phyloP scores from a whole-genome alignment of 1,140 invertebrate species.

The Panonychus citri region DNA sequence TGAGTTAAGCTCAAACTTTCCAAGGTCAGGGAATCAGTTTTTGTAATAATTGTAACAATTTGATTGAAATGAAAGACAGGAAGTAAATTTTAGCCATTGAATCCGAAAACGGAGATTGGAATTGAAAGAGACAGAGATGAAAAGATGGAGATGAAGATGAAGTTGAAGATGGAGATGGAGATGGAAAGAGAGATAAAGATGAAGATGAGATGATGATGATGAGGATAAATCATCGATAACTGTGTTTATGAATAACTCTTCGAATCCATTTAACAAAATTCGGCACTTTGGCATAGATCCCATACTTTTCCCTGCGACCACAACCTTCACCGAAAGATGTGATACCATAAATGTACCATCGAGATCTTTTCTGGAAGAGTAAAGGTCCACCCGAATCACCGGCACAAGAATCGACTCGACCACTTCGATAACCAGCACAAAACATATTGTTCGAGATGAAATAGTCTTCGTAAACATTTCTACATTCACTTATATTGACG shows the following conservation, averaged over 20 bases:
- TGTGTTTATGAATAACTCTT: neutral
- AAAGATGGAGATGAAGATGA: slow-evolving; percentile 13
- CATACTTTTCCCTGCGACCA: slow-evolving; percentile 46
- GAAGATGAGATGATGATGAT: too few species aligned
- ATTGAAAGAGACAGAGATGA: slow-evolving; percentile 18
- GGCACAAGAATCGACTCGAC: slow-evolving; percentile 20
- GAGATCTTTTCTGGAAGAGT: slow-evolving; percentile 12
- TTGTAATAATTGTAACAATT: too few species aligned
- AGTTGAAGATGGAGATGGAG: slow-evolving; percentile 4
- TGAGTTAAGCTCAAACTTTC: too few species aligned
- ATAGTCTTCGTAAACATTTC: slow-evolving; percentile 27
- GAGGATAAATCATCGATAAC: neutral
- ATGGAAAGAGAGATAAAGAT: slow-evolving; percentile 7
- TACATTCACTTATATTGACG: slow-evolving; percentile 24
- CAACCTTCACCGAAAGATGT: slow-evolving; percentile 52
- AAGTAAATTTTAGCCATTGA: too few species aligned
- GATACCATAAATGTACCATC: slow-evolving; percentile 25
- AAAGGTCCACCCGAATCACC: slow-evolving; percentile 12
- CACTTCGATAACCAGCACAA: slow-evolving; percentile 20
- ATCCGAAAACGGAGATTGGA: slow-evolving; percentile 8
- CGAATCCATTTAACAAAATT: slow-evolving; percentile 21
- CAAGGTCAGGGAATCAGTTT: too few species aligned
- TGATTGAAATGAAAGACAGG: too few species aligned
- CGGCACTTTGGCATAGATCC: slow-evolving; percentile 54
- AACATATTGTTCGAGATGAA: slow-evolving; percentile 14